These are phyloP conservation scores for Pygathrix nemaeus DNA, from an alignment of 2,113 vertebrate genomes.

Conservation along the genomic window DNA sequence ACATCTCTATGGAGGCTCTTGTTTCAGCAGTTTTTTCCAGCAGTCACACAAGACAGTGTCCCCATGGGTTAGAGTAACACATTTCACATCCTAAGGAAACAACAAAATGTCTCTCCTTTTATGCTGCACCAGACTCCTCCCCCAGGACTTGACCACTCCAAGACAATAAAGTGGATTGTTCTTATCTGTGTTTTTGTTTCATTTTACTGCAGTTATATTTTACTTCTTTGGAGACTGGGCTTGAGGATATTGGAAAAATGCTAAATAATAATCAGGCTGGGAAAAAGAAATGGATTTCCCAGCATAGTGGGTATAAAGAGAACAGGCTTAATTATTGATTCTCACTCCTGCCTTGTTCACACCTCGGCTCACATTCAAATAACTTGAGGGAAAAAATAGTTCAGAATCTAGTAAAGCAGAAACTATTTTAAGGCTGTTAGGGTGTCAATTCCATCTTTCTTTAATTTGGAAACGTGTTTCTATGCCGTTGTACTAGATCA, in stretches of 20 bases:
- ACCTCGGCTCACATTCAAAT: slow-evolving; percentile 72
- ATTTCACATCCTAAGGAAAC: slow-evolving; percentile 19
- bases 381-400: slow-evolving; percentile 67
- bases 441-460: slow-evolving; percentile 38
- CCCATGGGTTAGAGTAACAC: neutral
- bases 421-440: slow-evolving; percentile 42
- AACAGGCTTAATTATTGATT: slow-evolving; percentile 76
- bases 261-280: slow-evolving; percentile 71
- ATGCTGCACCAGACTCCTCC: neutral
- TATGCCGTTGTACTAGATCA: slow-evolving; percentile 2
- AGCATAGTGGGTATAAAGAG: slow-evolving; percentile 45
- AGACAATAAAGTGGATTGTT: neutral
- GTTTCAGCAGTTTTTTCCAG: neutral
- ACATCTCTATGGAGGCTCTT: neutral
- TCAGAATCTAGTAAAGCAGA: slow-evolving; percentile 68
- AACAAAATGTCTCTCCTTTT: neutral
- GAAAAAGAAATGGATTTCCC: slow-evolving; percentile 75
- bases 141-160: neutral
- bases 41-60: neutral
- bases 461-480: slow-evolving; percentile 63
- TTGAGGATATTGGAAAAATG: slow-evolving; percentile 70
- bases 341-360: slow-evolving; percentile 61
- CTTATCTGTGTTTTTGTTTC: slow-evolving; percentile 42
- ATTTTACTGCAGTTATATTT: slow-evolving; percentile 60
- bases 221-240: neutral